Conservation (phyloP, 1,140 invertebrate genomes). For the Anastrepha ludens region DNA sequence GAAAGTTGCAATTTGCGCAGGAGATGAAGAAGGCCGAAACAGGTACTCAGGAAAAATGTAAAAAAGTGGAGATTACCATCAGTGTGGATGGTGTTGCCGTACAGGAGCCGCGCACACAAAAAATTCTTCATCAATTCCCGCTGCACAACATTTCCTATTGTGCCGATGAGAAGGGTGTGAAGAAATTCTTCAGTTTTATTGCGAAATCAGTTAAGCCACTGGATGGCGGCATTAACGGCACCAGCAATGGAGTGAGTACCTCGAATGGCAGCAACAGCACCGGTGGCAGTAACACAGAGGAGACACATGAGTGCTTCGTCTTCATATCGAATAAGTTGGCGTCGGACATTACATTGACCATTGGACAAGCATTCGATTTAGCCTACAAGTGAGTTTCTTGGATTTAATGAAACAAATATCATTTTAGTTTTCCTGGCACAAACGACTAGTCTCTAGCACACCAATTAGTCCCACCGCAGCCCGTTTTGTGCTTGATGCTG, state of each 20-base stretch:
- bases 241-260: slow-evolving; percentile 66
- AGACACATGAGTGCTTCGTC: slow-evolving; percentile 95
- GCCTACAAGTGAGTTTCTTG: slow-evolving; percentile 84
- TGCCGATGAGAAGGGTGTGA: slow-evolving; percentile 97
- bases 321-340: slow-evolving; percentile 97
- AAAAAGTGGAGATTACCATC: slow-evolving; percentile 94
- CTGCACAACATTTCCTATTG: slow-evolving; percentile 98
- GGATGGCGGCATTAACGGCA: slow-evolving; percentile 33
- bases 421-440: too few species aligned
- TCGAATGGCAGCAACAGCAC: slow-evolving; percentile 60
- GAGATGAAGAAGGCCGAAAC: slow-evolving; percentile 94
- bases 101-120: slow-evolving; percentile 83
- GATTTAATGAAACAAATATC: slow-evolving; percentile 7
- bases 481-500: too few species aligned
- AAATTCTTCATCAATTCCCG: slow-evolving; percentile 94
- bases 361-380: slow-evolving; percentile 97
- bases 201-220: slow-evolving; percentile 85
- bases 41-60: slow-evolving; percentile 85
- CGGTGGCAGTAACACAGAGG: slow-evolving; percentile 73
- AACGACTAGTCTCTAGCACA: too few species aligned
- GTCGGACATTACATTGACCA: slow-evolving; percentile 96
- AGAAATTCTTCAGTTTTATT: slow-evolving; percentile 97
- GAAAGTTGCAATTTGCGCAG: slow-evolving; percentile 95
- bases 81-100: slow-evolving; percentile 97
- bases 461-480: too few species aligned